Percentiles rank a stretch among this genome's conserved stretches.
Evolutionary conservation across 2,113 vertebrate genomes (phyloP).

Genomic region (Nothobranchius furzeri): DNA sequence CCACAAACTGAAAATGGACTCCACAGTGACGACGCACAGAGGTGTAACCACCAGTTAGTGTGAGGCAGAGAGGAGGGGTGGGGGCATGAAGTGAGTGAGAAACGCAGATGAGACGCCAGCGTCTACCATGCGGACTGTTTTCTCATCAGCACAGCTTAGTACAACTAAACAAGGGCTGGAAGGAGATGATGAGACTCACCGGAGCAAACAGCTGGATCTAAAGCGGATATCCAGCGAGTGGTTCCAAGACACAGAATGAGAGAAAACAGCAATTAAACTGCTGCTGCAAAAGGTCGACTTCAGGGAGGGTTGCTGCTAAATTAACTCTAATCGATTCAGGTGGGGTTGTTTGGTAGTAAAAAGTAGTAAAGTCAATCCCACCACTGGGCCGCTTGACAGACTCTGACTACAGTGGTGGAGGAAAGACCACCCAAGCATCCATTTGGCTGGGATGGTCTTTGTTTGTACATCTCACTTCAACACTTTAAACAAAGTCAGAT

Average conservation of each 20-base stretch:
- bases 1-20: conserved; percentile 44
- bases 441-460: conserved; percentile 25
- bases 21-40: conserved; percentile 50
- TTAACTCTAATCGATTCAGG: conserved; percentile 3
- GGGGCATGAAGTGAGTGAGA: conserved; percentile 56
- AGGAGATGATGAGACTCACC: conserved; percentile 90
- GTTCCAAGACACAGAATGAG: conserved; percentile 87
- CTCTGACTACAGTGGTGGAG: neutral
- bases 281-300: conserved; percentile 24
- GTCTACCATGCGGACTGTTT: conserved; percentile 55
- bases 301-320: conserved; percentile 15
- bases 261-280: conserved; percentile 86
- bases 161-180: conserved; percentile 62
- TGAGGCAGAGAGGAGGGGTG: conserved; percentile 51
- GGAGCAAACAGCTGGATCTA: conserved; percentile 99
- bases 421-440: conserved; percentile 40
- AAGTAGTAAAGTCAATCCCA: no score
- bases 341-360: neutral
- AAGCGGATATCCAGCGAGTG: conserved; percentile 93
- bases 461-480: conserved; percentile 29
- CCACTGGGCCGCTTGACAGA: conserved; percentile 9
- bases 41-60: conserved; percentile 65
- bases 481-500: conserved; percentile 33
- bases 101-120: conserved; percentile 56
- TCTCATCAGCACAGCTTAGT: conserved; percentile 63